A percentile compares a stretch with the other conserved stretches of the same genome.
Conservation (phyloP, 2,888 invertebrate species). For the Peribatodes rhomboidaria region DNA sequence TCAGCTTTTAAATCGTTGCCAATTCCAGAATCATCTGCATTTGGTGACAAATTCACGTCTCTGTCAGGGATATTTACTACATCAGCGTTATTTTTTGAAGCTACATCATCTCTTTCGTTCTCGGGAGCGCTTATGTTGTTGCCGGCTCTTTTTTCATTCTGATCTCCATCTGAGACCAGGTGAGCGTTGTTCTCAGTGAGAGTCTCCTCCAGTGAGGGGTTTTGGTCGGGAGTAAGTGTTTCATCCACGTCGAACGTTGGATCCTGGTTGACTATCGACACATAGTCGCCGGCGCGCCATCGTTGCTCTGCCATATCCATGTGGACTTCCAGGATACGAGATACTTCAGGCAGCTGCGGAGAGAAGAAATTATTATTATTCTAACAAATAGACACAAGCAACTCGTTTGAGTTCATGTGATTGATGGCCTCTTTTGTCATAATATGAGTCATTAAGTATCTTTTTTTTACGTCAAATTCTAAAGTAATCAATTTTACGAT, state of each 20-base stretch:
- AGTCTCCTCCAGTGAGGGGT: conserved; percentile 71
- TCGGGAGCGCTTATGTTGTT: background rate
- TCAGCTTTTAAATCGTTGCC: conserved; percentile 41
- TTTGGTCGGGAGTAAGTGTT: conserved; percentile 62
- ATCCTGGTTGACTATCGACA: conserved; percentile 51
- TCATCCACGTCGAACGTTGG: conserved; percentile 65
- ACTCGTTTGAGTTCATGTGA: background rate
- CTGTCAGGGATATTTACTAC: background rate
- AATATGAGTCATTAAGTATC: too few relatives aligned
- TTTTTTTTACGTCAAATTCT: too few relatives aligned
- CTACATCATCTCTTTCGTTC: background rate
- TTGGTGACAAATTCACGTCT: conserved; percentile 2
- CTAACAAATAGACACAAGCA: background rate
- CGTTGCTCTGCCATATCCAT: conserved; percentile 72
- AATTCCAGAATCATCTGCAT: conserved; percentile 50
- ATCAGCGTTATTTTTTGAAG: background rate
- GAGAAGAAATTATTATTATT: background rate
- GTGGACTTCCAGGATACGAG: conserved; percentile 72
- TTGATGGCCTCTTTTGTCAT: too few relatives aligned
- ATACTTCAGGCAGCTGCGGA: conserved; percentile 75
- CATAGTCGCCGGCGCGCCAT: conserved; percentile 65
- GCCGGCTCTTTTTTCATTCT: background rate
- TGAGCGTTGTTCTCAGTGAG: conserved; percentile 59
- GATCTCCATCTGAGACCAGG: background rate
- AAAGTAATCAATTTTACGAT: too few relatives aligned